Evolutionary conservation across 1,140 invertebrate species (phyloP).

Genomic region (Drosophila persimilis): DNA sequence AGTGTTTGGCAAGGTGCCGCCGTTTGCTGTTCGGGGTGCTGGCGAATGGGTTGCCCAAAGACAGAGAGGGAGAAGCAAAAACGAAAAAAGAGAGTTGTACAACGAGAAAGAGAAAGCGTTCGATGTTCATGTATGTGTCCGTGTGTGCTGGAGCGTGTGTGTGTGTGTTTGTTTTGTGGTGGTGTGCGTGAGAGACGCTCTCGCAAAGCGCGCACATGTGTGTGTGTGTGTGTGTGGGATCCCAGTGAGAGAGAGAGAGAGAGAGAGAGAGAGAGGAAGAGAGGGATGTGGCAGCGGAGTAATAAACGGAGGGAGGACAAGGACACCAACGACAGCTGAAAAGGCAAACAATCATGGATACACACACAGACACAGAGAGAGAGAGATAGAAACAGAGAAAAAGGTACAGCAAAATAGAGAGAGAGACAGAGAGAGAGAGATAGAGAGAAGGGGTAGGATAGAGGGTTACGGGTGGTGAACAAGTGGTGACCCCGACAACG

Average conservation of each 20-base stretch:
- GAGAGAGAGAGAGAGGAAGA: background rate
- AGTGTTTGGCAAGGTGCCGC: conserved; percentile 82
- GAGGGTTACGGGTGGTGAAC: conserved; percentile 7
- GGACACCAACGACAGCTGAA: too few species aligned
- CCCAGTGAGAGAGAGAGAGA: conserved; percentile 1
- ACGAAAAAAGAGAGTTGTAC: conserved; percentile 79
- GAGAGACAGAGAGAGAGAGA: background rate
- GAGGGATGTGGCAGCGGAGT: too few species aligned
- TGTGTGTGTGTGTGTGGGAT: conserved; percentile 10
- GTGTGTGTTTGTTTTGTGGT: conserved; percentile 7
- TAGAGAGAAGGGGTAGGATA: conserved; percentile 7
- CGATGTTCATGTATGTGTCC: conserved; percentile 47
- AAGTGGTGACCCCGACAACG: conserved; percentile 47
- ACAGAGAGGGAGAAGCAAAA: conserved; percentile 64
- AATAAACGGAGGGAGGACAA: too few species aligned
- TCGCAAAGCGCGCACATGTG: conserved; percentile 8
- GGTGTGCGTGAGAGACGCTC: conserved; percentile 40
- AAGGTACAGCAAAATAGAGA: conserved; percentile 3
- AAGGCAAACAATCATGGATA: too few species aligned
- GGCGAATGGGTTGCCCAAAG: conserved; percentile 65
- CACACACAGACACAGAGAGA: conserved; percentile 6
- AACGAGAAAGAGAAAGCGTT: conserved; percentile 79
- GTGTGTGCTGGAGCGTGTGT: conserved; percentile 13
- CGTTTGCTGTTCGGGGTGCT: conserved; percentile 83
- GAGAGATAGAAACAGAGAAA: conserved; percentile 15